These are phyloP conservation scores for Diadegma fenestrale DNA, from an alignment of 2,888 invertebrate genomes.

Conservation along the genomic window DNA sequence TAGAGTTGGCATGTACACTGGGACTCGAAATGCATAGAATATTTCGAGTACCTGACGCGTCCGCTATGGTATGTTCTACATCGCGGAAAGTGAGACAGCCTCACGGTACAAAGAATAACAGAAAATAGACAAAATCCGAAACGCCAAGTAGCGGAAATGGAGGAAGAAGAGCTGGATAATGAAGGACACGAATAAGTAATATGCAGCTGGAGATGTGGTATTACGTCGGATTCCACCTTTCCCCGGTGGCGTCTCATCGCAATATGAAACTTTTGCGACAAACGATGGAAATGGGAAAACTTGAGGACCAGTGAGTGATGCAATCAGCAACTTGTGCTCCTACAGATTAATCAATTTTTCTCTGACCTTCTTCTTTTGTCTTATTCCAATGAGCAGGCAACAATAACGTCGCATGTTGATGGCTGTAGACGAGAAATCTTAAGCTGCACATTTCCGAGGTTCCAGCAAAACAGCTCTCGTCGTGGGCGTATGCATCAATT, in stretches of 20 bases:
- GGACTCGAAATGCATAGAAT: background rate
- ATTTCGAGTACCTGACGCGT: background rate
- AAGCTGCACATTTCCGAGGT: constrained; percentile 30
- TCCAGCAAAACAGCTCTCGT: background rate
- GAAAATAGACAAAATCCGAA: constrained; percentile 16
- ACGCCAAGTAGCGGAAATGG: background rate
- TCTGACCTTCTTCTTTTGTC: constrained; percentile 72
- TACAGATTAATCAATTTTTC: constrained; percentile 76
- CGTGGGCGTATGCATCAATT: constrained; percentile 24
- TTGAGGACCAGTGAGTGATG: constrained; percentile 14
- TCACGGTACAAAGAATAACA: background rate
- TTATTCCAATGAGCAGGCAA: constrained; percentile 72
- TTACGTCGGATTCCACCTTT: constrained; percentile 38
- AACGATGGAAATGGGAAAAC: constrained; percentile 17
- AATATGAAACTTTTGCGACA: constrained; percentile 15
- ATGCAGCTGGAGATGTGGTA: constrained; percentile 15
- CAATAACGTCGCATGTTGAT: constrained; percentile 76
- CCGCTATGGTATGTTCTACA: constrained; percentile 26
- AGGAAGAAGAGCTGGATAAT: constrained; percentile 12
- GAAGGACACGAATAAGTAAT: constrained; percentile 40
- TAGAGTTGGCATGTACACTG: background rate
- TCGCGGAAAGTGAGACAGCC: background rate
- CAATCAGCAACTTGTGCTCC: constrained; percentile 63
- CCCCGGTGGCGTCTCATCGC: constrained; percentile 19
- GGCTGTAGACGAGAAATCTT: constrained; percentile 62